Conservation (phyloP, 2,113 vertebrate genomes). For the Aptenodytes forsteri region DNA sequence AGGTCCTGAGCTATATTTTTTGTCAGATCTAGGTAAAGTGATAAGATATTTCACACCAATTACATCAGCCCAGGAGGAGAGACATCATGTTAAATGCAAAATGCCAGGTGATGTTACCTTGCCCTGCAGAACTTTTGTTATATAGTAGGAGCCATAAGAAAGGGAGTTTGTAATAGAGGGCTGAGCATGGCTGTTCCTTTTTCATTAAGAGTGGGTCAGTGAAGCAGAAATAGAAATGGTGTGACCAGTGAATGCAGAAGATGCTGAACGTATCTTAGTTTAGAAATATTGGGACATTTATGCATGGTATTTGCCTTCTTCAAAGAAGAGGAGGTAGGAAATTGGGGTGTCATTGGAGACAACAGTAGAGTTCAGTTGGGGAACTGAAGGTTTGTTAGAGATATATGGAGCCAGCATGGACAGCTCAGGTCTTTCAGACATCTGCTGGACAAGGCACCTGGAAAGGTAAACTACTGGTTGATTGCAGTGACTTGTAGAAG, state of each 20-base stretch:
- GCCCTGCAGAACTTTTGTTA: not conserved
- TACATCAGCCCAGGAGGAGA: not conserved
- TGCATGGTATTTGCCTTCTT: not conserved
- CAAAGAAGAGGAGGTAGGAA: not conserved
- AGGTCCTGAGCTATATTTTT: not conserved
- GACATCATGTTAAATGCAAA: not conserved
- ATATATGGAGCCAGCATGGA: not conserved
- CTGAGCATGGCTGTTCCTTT: not conserved
- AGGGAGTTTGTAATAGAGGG: not conserved
- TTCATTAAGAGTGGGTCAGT: not conserved
- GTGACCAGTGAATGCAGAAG: not conserved
- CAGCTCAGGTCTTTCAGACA: not conserved
- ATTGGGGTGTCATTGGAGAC: not conserved
- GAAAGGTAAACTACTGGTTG: not conserved
- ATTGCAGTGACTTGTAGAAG: not conserved
- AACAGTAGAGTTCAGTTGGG: not conserved
- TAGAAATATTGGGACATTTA: not conserved
- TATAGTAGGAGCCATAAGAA: not conserved
- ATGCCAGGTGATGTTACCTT: not conserved
- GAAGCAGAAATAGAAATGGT: not conserved
- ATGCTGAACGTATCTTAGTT: not conserved
- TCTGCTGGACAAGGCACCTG: not conserved
- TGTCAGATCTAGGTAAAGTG: not conserved
- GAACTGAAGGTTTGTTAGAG: not conserved
- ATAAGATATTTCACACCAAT: not conserved